Conservation (phyloP, 1,140 invertebrate species). For the Drosophila azteca region DNA sequence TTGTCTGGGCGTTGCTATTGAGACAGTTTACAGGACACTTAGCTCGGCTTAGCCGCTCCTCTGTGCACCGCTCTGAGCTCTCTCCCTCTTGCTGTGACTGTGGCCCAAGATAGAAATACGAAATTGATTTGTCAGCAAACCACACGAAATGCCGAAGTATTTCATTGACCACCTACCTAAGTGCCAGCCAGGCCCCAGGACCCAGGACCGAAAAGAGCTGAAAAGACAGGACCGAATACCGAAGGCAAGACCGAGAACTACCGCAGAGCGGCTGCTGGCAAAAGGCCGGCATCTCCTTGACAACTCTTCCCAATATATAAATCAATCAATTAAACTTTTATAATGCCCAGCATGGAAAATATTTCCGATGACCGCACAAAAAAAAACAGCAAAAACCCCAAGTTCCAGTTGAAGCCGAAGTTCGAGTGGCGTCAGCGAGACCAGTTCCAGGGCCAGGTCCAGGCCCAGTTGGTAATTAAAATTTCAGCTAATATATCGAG, state of each 20-base stretch:
- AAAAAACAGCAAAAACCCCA: conserved; percentile 25
- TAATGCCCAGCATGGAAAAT: conserved; percentile 71
- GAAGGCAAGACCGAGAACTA: conserved; percentile 17
- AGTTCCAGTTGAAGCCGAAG: not conserved
- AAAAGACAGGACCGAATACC: too few species aligned
- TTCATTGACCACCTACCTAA: conserved; percentile 76
- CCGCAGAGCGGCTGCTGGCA: conserved; percentile 32
- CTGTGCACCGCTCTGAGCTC: not conserved
- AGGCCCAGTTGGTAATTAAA: conserved; percentile 65
- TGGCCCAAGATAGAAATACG: conserved; percentile 18
- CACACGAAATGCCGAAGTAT: conserved; percentile 53
- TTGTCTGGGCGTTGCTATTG: conserved; percentile 72
- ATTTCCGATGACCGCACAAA: conserved; percentile 33
- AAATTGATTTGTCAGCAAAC: conserved; percentile 78
- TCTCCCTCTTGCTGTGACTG: not conserved
- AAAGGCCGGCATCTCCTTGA: conserved; percentile 24
- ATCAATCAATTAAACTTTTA: conserved; percentile 82
- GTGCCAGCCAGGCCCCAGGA: not conserved
- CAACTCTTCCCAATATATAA: conserved; percentile 63
- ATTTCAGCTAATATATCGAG: conserved; percentile 80
- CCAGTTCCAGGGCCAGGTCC: not conserved
- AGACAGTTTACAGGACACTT: conserved; percentile 75
- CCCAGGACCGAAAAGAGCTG: not conserved
- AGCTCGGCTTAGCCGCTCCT: conserved; percentile 49
- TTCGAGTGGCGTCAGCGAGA: conserved; percentile 46